phyloP scores from a whole-genome alignment of 2,888 invertebrate genomes.

The Flexamia atlantica region DNA sequence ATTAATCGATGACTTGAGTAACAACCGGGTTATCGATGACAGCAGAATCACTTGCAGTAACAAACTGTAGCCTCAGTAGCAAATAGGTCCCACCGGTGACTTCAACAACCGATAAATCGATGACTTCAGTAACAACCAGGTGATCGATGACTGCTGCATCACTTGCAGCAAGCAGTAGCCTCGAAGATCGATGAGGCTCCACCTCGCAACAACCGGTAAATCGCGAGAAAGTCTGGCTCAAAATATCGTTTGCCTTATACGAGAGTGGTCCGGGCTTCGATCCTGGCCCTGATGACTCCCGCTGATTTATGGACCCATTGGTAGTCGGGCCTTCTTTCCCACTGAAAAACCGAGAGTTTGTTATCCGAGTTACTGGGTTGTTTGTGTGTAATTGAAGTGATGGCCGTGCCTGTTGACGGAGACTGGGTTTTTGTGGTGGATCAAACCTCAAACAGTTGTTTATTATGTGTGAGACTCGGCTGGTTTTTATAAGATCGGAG shows the following conservation, averaged over 20 bases:
- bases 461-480: neutral
- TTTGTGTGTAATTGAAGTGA: constrained; percentile 26
- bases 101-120: too few relatives aligned
- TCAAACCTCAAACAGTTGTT: neutral
- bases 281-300: constrained; percentile 11
- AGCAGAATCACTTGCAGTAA: too few relatives aligned
- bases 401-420: neutral
- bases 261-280: constrained; percentile 29
- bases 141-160: neutral
- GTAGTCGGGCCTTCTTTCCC: neutral
- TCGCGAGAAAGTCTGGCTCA: constrained; percentile 48
- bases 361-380: neutral
- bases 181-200: neutral
- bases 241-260: constrained; percentile 51
- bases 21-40: too few relatives aligned
- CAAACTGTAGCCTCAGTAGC: too few relatives aligned
- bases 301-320: constrained; percentile 34
- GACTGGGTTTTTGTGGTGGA: neutral
- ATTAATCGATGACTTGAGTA: too few relatives aligned
- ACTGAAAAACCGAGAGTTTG: constrained; percentile 26
- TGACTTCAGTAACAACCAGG: too few relatives aligned
- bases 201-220: constrained; percentile 3
- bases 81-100: too few relatives aligned
- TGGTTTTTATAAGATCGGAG: neutral
- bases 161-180: neutral